These are phyloP conservation scores for Capitulum mitella DNA, from an alignment of 2,888 invertebrate species.

Conservation along the genomic window DNA sequence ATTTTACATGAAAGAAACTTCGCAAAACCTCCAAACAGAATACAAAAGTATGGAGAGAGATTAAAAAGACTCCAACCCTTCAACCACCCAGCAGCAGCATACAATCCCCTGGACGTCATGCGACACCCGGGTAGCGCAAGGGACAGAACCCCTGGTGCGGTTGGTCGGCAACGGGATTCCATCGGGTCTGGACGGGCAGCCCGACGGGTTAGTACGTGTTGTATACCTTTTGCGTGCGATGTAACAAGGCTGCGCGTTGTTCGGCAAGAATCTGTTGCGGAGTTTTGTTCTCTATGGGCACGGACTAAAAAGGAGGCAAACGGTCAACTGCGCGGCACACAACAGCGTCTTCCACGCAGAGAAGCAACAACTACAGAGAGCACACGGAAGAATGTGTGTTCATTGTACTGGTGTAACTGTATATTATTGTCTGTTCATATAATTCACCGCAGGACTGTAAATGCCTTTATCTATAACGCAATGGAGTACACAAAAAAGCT, in stretches of 20 bases:
- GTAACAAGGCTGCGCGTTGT: not conserved
- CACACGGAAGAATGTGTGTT: not conserved
- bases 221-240: slow-evolving; percentile 5
- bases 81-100: no score
- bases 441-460: no score
- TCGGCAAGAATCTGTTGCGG: slow-evolving; percentile 19
- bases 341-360: not conserved
- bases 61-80: no score
- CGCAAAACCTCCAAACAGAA: no score
- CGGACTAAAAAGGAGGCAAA: not conserved
- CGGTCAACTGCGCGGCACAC: not conserved
- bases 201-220: not conserved
- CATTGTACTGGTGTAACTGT: not conserved
- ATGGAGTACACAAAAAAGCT: no score
- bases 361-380: not conserved
- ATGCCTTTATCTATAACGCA: no score
- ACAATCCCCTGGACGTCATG: no score
- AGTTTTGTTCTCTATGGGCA: slow-evolving; percentile 1
- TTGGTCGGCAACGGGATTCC: not conserved
- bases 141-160: no score
- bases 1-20: no score
- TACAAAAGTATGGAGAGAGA: no score
- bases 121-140: no score
- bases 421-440: not conserved
- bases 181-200: no score